phyloP scores from a whole-genome alignment of 2,888 invertebrate genomes.

The Tigriopus californicus region DNA sequence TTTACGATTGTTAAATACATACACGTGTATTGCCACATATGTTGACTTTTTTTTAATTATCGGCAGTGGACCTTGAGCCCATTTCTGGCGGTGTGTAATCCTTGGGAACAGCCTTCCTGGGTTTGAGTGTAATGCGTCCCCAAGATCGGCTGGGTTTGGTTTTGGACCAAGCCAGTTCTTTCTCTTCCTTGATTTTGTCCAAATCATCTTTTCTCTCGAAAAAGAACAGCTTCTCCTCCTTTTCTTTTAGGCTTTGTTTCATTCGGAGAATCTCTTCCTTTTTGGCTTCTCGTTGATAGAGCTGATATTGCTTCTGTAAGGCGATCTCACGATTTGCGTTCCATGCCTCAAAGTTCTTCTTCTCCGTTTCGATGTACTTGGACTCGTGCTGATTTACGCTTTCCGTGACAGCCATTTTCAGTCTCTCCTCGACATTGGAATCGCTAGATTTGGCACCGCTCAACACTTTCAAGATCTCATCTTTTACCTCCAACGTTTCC shows the following conservation, averaged over 20 bases:
- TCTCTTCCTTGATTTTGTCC: neutral
- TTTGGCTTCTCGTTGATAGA: neutral
- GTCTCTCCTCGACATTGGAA: neutral
- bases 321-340: neutral
- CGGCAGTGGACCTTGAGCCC: too few relatives aligned
- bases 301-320: neutral
- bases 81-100: conserved; percentile 6
- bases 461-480: neutral
- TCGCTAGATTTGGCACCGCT: too few relatives aligned
- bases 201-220: neutral
- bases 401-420: neutral
- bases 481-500: too few relatives aligned
- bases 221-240: conserved; percentile 1
- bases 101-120: neutral
- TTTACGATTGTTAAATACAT: too few relatives aligned
- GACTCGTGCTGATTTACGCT: neutral
- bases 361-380: neutral
- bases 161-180: neutral
- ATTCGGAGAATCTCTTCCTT: neutral
- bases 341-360: neutral
- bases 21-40: too few relatives aligned
- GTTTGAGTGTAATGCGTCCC: neutral
- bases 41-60: too few relatives aligned
- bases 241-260: neutral
- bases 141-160: neutral